Evolutionary conservation across 2,113 vertebrate species (phyloP).

Genomic region (Hepsetus odoe): DNA sequence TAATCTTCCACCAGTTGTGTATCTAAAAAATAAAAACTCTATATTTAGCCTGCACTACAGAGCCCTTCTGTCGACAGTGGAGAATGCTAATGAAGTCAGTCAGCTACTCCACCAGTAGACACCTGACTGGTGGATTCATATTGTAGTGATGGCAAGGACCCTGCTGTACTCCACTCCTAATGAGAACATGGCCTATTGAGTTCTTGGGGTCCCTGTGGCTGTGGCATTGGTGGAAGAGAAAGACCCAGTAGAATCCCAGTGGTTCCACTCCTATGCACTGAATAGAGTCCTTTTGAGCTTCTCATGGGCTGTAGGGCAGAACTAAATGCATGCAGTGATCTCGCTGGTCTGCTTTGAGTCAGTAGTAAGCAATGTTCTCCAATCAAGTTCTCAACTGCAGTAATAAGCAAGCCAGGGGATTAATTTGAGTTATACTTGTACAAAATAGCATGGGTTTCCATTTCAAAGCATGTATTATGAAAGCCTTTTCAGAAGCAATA

Average conservation of each 20-base stretch:
- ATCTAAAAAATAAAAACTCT: not conserved
- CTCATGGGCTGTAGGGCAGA: not conserved
- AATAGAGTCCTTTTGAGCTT: conserved; percentile 27
- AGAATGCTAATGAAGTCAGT: conserved; percentile 32
- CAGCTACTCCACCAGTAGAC: conserved; percentile 21
- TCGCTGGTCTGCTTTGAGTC: not conserved
- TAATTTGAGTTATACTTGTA: not conserved
- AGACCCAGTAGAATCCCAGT: conserved; percentile 19
- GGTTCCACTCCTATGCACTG: conserved; percentile 1
- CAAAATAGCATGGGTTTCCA: not conserved
- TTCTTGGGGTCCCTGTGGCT: conserved; percentile 23
- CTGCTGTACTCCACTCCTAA: conserved; percentile 22
- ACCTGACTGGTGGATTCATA: conserved; percentile 32
- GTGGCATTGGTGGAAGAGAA: conserved; percentile 23
- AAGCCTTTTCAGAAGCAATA: not conserved
- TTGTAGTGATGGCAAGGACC: conserved; percentile 22
- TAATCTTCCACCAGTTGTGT: conserved; percentile 32
- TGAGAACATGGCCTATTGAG: conserved; percentile 21
- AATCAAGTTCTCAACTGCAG: not conserved
- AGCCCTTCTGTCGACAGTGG: too few species aligned
- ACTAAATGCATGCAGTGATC: not conserved
- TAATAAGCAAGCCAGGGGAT: not conserved
- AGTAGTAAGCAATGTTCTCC: not conserved
- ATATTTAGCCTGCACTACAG: conserved; percentile 2
- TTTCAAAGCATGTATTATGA: not conserved